Percentiles rank a stretch among this genome's conserved stretches.
Evolutionary conservation across 2,888 invertebrate species (phyloP).

Genomic region (Brachynemurus nebulosus): DNA sequence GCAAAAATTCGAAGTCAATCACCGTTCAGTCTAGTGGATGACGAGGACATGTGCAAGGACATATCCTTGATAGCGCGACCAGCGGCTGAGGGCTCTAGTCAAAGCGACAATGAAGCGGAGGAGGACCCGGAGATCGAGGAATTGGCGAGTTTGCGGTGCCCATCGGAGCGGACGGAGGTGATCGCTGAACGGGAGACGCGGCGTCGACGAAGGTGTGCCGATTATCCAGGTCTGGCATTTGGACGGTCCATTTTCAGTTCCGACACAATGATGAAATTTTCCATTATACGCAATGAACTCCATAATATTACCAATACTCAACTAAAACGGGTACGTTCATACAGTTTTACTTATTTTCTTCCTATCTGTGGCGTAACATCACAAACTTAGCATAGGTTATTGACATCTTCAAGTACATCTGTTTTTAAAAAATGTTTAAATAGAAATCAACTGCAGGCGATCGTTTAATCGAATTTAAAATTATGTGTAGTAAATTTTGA

Average conservation of each 20-base stretch:
- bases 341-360: background rate
- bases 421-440: no score
- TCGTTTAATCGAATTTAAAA: no score
- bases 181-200: constrained; percentile 72
- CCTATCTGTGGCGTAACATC: no score
- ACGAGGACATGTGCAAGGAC: constrained; percentile 29
- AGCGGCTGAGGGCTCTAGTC: constrained; percentile 33
- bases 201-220: constrained; percentile 65
- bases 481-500: no score
- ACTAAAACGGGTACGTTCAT: constrained; percentile 78
- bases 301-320: constrained; percentile 96
- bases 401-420: no score
- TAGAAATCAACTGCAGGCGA: no score
- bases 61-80: constrained; percentile 29
- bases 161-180: constrained; percentile 79
- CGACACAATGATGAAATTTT: constrained; percentile 96
- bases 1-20: constrained; percentile 1
- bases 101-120: constrained; percentile 40
- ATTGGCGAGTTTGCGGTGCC: constrained; percentile 71
- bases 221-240: constrained; percentile 85
- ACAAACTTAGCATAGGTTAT: no score
- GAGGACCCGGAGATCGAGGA: constrained; percentile 69
- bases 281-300: constrained; percentile 90
- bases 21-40: constrained; percentile 16
- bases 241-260: constrained; percentile 88